phyloP scores from a whole-genome alignment of 92 coral and sea anemone genomes.

The Phenganax marumi region DNA sequence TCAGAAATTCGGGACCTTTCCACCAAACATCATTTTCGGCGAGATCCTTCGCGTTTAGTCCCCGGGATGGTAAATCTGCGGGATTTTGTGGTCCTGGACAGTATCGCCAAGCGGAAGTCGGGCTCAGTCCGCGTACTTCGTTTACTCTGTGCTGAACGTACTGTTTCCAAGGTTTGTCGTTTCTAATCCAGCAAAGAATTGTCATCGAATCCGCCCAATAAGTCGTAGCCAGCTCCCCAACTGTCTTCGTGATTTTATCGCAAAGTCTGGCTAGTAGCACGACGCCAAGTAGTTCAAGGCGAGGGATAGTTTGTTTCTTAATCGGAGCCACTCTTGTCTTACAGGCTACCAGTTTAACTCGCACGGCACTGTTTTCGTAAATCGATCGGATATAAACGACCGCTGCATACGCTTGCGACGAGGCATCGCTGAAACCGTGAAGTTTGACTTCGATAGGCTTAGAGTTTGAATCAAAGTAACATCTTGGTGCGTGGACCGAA shows the following conservation, averaged over 20 bases:
- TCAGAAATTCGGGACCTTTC: constrained; percentile 30
- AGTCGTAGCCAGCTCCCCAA: background rate
- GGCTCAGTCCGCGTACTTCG: constrained; percentile 21
- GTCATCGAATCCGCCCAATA: constrained; percentile 45
- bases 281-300: constrained; percentile 63
- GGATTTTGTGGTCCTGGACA: constrained; percentile 42
- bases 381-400: constrained; percentile 50
- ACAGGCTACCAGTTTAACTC: constrained; percentile 53
- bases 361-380: constrained; percentile 56
- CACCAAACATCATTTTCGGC: constrained; percentile 25
- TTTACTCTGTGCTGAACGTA: constrained; percentile 36
- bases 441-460: constrained; percentile 52
- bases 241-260: constrained; percentile 28
- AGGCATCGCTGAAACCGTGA: constrained; percentile 70
- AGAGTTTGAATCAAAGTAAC: constrained; percentile 35
- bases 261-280: constrained; percentile 58
- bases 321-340: constrained; percentile 64
- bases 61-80: constrained; percentile 47
- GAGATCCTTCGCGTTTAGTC: constrained; percentile 10
- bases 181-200: constrained; percentile 35
- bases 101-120: constrained; percentile 15
- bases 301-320: constrained; percentile 67
- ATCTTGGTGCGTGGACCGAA: constrained; percentile 52
- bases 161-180: constrained; percentile 33
- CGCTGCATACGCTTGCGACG: constrained; percentile 62